Conservation (phyloP, 2,888 invertebrate species). For the Iselma pallidipennis region DNA sequence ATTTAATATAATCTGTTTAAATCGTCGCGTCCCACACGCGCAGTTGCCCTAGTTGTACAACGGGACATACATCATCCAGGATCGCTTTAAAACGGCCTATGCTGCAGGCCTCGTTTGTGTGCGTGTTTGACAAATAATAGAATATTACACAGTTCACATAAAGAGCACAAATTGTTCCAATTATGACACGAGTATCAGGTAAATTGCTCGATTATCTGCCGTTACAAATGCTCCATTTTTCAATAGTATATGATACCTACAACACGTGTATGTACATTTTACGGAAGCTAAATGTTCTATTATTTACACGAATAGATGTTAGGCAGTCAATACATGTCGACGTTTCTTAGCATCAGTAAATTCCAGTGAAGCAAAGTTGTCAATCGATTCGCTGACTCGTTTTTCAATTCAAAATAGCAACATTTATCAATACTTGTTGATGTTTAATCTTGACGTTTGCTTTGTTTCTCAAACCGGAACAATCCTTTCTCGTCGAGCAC, state of each 20-base stretch:
- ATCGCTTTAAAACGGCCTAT: background rate
- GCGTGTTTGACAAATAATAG: background rate
- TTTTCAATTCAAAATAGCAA: no score
- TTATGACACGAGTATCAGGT: background rate
- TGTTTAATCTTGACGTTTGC: background rate
- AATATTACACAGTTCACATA: background rate
- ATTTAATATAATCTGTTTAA: slow-evolving; percentile 33
- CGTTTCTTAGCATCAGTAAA: no score
- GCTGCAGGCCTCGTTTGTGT: background rate
- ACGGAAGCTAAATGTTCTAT: no score
- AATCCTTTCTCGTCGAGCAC: background rate
- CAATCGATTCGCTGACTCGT: no score
- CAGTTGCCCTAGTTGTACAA: background rate
- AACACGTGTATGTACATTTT: no score
- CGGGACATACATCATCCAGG: background rate
- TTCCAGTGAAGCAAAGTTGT: no score
- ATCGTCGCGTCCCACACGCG: slow-evolving; percentile 27
- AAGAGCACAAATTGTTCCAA: background rate
- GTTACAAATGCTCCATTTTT: no score
- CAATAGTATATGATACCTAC: no score
- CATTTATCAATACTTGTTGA: background rate
- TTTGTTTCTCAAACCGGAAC: background rate
- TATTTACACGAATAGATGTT: no score
- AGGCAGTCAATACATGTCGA: no score
- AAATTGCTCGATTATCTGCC: background rate